Conservation (phyloP, 2,113 vertebrate genomes). For the Lasiurus borealis region DNA sequence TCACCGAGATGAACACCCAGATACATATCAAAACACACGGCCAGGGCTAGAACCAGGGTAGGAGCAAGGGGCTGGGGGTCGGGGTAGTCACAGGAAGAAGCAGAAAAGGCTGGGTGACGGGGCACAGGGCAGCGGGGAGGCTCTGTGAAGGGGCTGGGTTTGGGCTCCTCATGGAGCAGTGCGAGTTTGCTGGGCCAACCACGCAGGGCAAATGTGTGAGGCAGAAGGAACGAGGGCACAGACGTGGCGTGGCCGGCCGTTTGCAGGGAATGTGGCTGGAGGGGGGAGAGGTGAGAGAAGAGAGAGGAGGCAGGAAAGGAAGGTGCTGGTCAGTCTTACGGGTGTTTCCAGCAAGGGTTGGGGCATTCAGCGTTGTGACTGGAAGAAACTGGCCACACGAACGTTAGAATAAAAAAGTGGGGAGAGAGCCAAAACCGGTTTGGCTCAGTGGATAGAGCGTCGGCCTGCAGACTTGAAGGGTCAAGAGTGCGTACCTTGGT, state of each 20-base stretch:
- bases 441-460: too few species aligned
- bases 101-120: neutral
- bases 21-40: neutral
- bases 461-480: too few species aligned
- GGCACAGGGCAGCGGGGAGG: neutral
- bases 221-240: neutral
- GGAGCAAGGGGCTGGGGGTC: neutral
- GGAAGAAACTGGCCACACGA: neutral
- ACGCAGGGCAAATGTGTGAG: neutral
- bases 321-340: too few species aligned
- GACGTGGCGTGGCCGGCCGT: accelerated
- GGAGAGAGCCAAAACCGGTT: neutral
- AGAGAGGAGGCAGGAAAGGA: neutral
- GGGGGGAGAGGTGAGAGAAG: neutral
- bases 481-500: too few species aligned
- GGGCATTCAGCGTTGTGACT: neutral
- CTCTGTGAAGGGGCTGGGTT: neutral
- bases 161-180: neutral
- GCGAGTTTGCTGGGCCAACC: neutral
- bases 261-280: neutral
- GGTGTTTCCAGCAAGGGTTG: neutral
- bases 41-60: too few species aligned
- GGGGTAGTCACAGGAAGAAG: neutral
- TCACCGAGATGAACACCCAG: neutral
- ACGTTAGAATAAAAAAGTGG: neutral